These are phyloP conservation scores for Rissa tridactyla DNA, from an alignment of 2,113 vertebrate species.

Conservation along the genomic window DNA sequence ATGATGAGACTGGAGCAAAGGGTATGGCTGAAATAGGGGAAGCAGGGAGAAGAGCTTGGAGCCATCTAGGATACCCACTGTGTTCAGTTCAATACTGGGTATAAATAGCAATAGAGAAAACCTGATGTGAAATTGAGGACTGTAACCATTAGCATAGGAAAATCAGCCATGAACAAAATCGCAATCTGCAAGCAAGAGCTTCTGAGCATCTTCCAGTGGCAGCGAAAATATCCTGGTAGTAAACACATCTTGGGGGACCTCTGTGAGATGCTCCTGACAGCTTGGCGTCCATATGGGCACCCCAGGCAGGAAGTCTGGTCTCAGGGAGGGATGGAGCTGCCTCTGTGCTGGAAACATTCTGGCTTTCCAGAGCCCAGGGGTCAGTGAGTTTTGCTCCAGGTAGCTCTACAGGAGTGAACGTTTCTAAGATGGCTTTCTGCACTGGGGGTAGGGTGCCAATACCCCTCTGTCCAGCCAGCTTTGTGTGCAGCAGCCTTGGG, in stretches of 20 bases:
- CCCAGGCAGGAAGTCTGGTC: background rate
- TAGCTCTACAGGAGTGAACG: background rate
- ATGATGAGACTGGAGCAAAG: background rate
- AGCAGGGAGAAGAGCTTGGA: background rate
- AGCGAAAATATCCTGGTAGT: background rate
- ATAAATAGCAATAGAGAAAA: background rate
- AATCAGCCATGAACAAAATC: conserved; percentile 37
- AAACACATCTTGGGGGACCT: background rate
- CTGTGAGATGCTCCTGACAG: background rate
- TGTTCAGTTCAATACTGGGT: background rate
- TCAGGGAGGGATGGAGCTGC: fast-evolving
- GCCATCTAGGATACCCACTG: background rate
- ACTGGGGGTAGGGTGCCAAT: background rate
- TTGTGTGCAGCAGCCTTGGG: background rate
- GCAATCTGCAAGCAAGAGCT: background rate
- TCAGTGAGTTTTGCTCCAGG: background rate
- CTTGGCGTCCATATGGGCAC: background rate
- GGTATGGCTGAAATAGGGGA: background rate
- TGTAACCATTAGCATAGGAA: conserved; percentile 21
- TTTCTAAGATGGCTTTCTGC: background rate
- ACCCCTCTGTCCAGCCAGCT: background rate
- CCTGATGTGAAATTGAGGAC: background rate
- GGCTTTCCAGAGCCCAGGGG: background rate
- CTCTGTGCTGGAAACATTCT: background rate
- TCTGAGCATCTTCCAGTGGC: conserved; percentile 2